These are phyloP conservation scores for Ceratosolen solmsi DNA, from an alignment of 1,140 invertebrate genomes.

Conservation along the genomic window DNA sequence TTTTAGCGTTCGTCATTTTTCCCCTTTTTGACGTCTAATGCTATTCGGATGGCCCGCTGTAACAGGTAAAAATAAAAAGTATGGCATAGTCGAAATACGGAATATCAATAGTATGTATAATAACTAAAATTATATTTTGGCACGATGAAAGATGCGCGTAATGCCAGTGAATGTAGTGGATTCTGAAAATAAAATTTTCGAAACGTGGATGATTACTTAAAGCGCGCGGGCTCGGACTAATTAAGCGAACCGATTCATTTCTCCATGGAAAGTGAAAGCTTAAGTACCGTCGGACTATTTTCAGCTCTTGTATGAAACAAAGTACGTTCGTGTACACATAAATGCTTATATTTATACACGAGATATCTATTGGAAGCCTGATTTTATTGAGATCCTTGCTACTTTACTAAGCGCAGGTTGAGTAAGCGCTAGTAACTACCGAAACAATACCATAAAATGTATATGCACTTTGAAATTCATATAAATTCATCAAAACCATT, in stretches of 20 bases:
- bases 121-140: conserved; percentile 25
- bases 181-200: conserved; percentile 1
- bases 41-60: too few species aligned
- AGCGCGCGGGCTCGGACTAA: background rate
- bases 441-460: too few species aligned
- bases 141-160: background rate
- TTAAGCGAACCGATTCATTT: background rate
- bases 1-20: too few species aligned
- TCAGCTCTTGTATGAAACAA: too few species aligned
- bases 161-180: background rate
- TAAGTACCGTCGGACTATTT: too few species aligned
- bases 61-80: background rate
- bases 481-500: too few species aligned
- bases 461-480: too few species aligned
- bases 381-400: background rate
- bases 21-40: too few species aligned
- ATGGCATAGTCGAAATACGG: background rate
- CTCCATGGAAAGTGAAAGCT: too few species aligned
- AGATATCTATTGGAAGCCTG: background rate
- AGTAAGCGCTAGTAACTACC: too few species aligned
- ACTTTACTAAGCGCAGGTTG: background rate
- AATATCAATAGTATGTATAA: background rate
- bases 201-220: background rate
- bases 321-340: too few species aligned
- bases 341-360: too few species aligned